phyloP scores from a whole-genome alignment of 1,140 invertebrate species.

The Marisa cornuarietis region DNA sequence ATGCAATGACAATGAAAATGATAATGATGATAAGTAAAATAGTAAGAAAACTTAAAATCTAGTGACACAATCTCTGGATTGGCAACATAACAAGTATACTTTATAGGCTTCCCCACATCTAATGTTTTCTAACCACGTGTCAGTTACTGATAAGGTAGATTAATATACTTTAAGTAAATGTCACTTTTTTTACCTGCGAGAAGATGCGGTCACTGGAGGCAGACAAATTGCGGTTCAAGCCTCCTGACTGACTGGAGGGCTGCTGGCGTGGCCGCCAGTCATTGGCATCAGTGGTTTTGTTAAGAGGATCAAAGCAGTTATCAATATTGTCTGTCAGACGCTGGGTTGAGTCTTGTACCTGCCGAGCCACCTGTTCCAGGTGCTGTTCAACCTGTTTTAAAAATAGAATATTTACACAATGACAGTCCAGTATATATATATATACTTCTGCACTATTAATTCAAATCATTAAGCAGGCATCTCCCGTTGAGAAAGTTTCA shows the following conservation, averaged over 20 bases:
- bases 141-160: too few species aligned
- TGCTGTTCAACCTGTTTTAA: conserved; percentile 34
- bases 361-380: conserved; percentile 46
- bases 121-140: too few species aligned
- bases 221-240: conserved; percentile 23
- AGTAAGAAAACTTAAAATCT: too few species aligned
- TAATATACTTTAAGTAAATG: too few species aligned
- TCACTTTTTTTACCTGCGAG: conserved; percentile 22
- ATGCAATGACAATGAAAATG: too few species aligned
- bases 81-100: too few species aligned
- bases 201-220: conserved; percentile 24
- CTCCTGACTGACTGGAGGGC: conserved; percentile 9
- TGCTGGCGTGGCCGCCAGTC: conserved; percentile 11
- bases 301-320: conserved; percentile 22
- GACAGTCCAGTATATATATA: conserved; percentile 40
- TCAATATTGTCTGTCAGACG: conserved; percentile 48
- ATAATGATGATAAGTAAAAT: too few species aligned
- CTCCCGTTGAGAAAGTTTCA: too few species aligned
- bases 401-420: background rate
- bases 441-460: too few species aligned
- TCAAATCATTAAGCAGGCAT: too few species aligned
- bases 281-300: conserved; percentile 5
- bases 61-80: too few species aligned
- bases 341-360: conserved; percentile 48
- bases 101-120: too few species aligned